A percentile compares a stretch with the other conserved stretches of the same genome.
Conservation (phyloP, 2,888 invertebrate species). For the Ommatoiulus sabulosus region DNA sequence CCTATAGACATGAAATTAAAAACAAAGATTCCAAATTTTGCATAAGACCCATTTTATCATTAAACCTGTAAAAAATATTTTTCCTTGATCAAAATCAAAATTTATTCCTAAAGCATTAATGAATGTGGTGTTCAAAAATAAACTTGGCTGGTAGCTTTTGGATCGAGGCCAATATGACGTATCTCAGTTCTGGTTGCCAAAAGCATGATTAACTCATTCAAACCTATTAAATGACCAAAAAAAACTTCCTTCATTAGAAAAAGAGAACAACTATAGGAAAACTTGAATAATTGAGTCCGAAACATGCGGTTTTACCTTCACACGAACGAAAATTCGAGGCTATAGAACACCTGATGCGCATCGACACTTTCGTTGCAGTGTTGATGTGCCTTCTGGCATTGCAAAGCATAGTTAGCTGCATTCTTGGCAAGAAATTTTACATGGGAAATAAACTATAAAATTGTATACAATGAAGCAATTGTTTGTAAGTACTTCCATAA, state of each 20-base stretch:
- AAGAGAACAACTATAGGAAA: not conserved
- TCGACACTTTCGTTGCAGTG: constrained; percentile 77
- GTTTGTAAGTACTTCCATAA: not conserved
- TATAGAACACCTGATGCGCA: constrained; percentile 90
- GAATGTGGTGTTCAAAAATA: constrained; percentile 83
- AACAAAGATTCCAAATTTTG: not conserved
- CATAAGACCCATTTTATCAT: constrained; percentile 8
- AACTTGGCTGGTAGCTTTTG: constrained; percentile 82
- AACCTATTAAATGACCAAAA: constrained; percentile 68
- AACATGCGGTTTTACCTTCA: constrained; percentile 68
- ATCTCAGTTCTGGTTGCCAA: constrained; percentile 96
- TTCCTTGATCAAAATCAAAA: constrained; percentile 90
- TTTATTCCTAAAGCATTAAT: constrained; percentile 96
- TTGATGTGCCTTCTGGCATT: constrained; percentile 73
- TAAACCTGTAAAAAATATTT: constrained; percentile 84
- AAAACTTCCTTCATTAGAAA: not conserved
- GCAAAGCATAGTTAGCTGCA: constrained; percentile 98
- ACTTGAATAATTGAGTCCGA: not conserved
- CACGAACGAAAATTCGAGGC: constrained; percentile 76
- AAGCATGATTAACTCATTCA: constrained; percentile 90
- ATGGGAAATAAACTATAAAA: constrained; percentile 54
- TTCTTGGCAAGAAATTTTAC: constrained; percentile 67
- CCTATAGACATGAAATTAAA: not conserved
- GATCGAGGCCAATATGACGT: constrained; percentile 88
- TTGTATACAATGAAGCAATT: not conserved